These are phyloP conservation scores for Eufriesea mexicana DNA, from an alignment of 1,140 invertebrate species.

Conservation along the genomic window DNA sequence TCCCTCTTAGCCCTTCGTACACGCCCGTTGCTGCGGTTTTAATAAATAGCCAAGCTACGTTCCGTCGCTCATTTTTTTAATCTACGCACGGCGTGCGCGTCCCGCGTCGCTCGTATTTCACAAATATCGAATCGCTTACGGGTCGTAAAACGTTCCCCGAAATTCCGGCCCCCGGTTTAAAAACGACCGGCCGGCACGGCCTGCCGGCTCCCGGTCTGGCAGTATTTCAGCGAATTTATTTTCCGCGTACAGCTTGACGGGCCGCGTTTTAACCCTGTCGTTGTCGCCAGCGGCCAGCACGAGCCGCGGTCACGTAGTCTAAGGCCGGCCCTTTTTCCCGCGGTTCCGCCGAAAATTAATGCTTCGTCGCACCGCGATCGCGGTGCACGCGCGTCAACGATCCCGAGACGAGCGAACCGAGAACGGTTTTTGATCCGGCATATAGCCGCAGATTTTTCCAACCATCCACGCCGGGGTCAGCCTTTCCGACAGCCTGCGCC, in stretches of 20 bases:
- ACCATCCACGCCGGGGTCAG: no score
- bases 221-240: slow-evolving; percentile 58
- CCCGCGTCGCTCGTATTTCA: slow-evolving; percentile 64
- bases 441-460: no score
- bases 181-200: neutral
- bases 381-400: neutral
- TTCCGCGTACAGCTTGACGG: slow-evolving; percentile 27
- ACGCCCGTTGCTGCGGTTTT: slow-evolving; percentile 6
- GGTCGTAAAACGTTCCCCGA: slow-evolving; percentile 61
- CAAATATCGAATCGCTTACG: slow-evolving; percentile 64
- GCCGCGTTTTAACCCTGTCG: slow-evolving; percentile 14
- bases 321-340: neutral
- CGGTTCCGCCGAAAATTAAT: neutral
- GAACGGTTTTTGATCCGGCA: neutral
- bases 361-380: neutral
- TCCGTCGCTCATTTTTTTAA: slow-evolving; percentile 40
- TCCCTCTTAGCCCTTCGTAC: neutral
- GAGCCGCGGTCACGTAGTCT: slow-evolving; percentile 24
- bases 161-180: slow-evolving; percentile 55
- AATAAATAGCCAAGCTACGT: slow-evolving; percentile 37
- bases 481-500: no score
- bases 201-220: no score
- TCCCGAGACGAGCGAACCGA: neutral
- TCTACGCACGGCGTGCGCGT: slow-evolving; percentile 23
- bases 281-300: neutral